Percentiles rank a stretch among this genome's conserved stretches.
Conservation (phyloP, 2,113 vertebrate species). For the Poecile atricapillus region DNA sequence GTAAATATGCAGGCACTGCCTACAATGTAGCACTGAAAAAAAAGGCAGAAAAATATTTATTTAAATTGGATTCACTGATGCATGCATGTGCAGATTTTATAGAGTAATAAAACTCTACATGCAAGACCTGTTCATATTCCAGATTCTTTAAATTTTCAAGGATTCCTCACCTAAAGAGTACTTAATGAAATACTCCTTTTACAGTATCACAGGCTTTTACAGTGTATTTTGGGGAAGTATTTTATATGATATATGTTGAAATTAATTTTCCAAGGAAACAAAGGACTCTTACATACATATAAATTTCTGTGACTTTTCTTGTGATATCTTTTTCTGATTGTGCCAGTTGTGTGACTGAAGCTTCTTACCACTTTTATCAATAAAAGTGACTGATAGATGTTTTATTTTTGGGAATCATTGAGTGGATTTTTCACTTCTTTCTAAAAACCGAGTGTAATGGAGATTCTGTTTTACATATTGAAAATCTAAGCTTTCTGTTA, state of each 20-base stretch:
- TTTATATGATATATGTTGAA: not conserved
- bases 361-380: not conserved
- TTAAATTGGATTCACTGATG: not conserved
- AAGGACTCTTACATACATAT: not conserved
- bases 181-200: not conserved
- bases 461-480: not conserved
- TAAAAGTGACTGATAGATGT: not conserved
- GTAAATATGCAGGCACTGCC: not conserved
- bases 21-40: not conserved
- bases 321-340: not conserved
- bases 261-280: not conserved
- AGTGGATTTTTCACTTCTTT: not conserved
- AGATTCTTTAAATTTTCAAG: not conserved
- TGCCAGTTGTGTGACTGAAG: not conserved
- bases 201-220: not conserved
- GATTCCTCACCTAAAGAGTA: not conserved
- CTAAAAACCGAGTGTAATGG: not conserved
- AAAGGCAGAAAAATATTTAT: not conserved
- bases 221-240: not conserved
- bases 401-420: not conserved
- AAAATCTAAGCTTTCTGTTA: not conserved
- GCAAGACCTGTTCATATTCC: not conserved
- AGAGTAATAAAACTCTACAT: not conserved
- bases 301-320: not conserved
- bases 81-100: not conserved